Evolutionary conservation across 2,888 invertebrate genomes (phyloP).

Genomic region (Polymixis lichenea): DNA sequence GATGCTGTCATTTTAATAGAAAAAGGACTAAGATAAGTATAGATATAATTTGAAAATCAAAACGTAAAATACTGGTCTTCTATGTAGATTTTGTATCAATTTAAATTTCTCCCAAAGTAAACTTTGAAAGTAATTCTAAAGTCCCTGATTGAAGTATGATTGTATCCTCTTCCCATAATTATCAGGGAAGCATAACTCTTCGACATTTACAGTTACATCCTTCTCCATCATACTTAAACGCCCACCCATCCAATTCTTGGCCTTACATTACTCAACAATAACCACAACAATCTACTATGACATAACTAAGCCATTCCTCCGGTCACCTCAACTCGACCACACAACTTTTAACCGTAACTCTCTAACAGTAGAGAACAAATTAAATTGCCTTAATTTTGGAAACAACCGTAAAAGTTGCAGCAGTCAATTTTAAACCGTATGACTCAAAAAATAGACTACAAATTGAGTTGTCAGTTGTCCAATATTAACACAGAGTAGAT

Average conservation of each 20-base stretch:
- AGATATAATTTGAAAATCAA: neutral
- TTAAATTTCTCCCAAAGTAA: conserved; percentile 18
- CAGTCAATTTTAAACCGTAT: conserved; percentile 25
- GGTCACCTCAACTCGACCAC: conserved; percentile 42
- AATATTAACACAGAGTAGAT: conserved; percentile 75
- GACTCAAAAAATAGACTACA: neutral
- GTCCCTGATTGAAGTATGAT: conserved; percentile 35
- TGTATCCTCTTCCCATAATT: conserved; percentile 19
- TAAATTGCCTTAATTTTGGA: conserved; percentile 4
- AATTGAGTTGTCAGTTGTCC: conserved; percentile 11
- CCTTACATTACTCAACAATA: conserved; percentile 62
- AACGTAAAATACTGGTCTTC: neutral
- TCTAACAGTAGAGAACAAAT: neutral
- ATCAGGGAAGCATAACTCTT: conserved; percentile 51
- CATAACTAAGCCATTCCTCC: conserved; percentile 69
- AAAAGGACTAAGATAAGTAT: conserved; percentile 22
- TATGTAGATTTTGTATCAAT: neutral
- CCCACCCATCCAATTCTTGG: conserved; percentile 68
- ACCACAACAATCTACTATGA: conserved; percentile 71
- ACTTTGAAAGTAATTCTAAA: conserved; percentile 44
- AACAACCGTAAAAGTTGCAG: neutral
- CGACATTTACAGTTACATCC: conserved; percentile 43
- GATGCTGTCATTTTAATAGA: neutral
- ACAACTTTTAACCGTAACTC: neutral
- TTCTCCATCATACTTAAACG: conserved; percentile 63